Evolutionary conservation across 2,113 vertebrate species (phyloP).

Genomic region (Gadus macrocephalus): DNA sequence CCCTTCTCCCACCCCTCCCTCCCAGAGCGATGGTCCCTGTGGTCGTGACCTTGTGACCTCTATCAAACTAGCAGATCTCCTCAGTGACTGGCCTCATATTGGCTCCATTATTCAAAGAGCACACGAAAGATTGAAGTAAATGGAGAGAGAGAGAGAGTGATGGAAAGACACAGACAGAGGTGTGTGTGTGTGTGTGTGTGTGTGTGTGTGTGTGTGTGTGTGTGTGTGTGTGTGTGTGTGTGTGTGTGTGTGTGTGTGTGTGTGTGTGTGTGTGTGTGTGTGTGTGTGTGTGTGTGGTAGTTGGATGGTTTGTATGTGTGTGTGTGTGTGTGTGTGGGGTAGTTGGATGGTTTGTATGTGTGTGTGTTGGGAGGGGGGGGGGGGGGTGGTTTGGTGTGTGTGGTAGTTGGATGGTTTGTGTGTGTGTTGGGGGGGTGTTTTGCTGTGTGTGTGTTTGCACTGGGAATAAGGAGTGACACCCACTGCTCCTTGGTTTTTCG

Average conservation of each 20-base stretch:
- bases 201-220: too few species aligned
- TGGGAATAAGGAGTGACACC: background rate
- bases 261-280: too few species aligned
- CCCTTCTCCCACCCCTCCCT: too few species aligned
- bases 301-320: slow-evolving; percentile 10
- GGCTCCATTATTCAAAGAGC: slow-evolving; percentile 71
- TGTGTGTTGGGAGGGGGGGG: slow-evolving; percentile 14
- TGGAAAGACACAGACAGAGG: slow-evolving; percentile 17
- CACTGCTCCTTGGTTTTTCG: background rate
- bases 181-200: too few species aligned
- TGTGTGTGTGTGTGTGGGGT: slow-evolving; percentile 21
- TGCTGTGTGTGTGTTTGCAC: slow-evolving; percentile 8
- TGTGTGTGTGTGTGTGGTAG: background rate
- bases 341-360: slow-evolving; percentile 16
- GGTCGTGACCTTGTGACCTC: slow-evolving; percentile 59
- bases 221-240: too few species aligned
- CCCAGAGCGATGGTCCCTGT: slow-evolving; percentile 8
- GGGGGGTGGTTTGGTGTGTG: slow-evolving; percentile 17
- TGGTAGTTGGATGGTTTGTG: slow-evolving; percentile 16
- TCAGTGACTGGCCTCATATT: slow-evolving; percentile 65
- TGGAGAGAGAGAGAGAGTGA: slow-evolving; percentile 35
- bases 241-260: too few species aligned
- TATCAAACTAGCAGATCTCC: slow-evolving; percentile 62
- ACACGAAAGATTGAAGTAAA: slow-evolving; percentile 42
- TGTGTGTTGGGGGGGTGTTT: slow-evolving; percentile 9